These are phyloP conservation scores for Heterocephalus glaber DNA, from an alignment of 2,113 vertebrate species.

Conservation along the genomic window DNA sequence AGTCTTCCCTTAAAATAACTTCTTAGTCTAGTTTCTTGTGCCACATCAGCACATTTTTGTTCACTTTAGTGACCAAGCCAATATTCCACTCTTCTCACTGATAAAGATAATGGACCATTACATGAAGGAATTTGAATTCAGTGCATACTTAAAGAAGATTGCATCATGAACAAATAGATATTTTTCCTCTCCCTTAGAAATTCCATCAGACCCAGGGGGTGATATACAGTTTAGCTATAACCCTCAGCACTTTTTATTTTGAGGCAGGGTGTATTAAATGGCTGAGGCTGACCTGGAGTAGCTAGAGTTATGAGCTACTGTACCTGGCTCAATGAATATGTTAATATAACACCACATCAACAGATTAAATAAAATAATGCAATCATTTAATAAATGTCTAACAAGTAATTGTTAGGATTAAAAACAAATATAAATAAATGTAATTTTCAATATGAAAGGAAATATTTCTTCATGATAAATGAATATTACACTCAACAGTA, in stretches of 20 bases:
- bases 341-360: neutral
- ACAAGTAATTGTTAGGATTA: neutral
- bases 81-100: neutral
- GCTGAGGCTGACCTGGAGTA: neutral
- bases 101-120: neutral
- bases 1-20: conserved; percentile 5
- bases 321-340: neutral
- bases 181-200: neutral
- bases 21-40: neutral
- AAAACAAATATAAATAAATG: neutral
- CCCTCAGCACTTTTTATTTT: neutral
- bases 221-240: neutral
- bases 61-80: neutral
- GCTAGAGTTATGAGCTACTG: neutral
- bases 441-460: neutral
- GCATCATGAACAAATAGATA: neutral
- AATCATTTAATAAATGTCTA: neutral
- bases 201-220: neutral
- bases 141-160: neutral
- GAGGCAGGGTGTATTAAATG: neutral
- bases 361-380: neutral
- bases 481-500: neutral
- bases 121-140: neutral
- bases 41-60: neutral
- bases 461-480: neutral